phyloP scores from a whole-genome alignment of 2,797 vertebrate genomes.

The Gorsachius magnificus region DNA sequence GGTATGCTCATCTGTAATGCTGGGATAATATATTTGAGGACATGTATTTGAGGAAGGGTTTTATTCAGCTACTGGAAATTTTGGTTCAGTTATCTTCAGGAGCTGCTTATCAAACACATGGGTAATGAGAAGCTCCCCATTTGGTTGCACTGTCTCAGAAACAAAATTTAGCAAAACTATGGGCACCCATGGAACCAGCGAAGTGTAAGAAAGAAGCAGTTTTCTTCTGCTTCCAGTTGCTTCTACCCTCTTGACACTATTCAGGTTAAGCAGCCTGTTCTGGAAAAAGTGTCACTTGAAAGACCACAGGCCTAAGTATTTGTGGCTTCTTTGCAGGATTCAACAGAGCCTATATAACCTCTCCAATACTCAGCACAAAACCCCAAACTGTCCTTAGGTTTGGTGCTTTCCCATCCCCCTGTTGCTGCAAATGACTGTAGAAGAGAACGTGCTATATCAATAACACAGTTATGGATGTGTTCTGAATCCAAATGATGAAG shows the following conservation, averaged over 20 bases:
- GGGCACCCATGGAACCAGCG: background rate
- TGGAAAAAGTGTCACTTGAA: background rate
- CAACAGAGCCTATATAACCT: background rate
- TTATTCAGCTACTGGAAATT: background rate
- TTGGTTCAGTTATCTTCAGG: background rate
- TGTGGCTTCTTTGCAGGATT: background rate
- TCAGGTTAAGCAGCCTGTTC: background rate
- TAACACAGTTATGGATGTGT: background rate
- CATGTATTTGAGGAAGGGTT: background rate
- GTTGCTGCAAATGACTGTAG: background rate
- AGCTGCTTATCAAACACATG: background rate
- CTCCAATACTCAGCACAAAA: background rate
- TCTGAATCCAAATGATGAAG: background rate
- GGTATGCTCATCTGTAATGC: constrained; percentile 72
- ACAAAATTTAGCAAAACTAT: background rate
- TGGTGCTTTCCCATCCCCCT: background rate
- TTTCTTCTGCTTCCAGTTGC: background rate
- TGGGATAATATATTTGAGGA: background rate
- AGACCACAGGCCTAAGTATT: background rate
- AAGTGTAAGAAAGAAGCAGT: background rate
- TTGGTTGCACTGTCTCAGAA: background rate
- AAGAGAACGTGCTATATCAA: background rate
- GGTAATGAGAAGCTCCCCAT: background rate
- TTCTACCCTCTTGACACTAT: background rate
- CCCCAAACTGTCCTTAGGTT: background rate